Base-by-base conservation (phyloP, 2,797 vertebrate genomes). In the Onychomys leucogaster region DNA sequence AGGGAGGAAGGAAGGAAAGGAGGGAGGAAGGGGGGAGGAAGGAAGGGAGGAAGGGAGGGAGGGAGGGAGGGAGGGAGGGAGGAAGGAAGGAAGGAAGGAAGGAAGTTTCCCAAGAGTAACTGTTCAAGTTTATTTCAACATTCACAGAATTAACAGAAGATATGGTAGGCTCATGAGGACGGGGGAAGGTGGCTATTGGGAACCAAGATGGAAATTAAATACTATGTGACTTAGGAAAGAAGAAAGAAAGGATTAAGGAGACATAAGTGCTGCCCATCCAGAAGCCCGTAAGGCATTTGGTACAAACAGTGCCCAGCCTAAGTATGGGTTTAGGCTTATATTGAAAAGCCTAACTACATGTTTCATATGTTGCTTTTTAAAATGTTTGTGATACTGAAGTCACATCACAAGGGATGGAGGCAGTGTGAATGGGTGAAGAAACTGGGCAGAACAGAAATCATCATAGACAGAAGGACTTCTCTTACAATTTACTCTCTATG, bases 331-430 rank as follows among this genome's bases (percentile, higher is more conserved):
- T 88, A 95, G 75, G 41, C n/a, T 95, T n/a, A 29, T 46, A 29
- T 32, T 94, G 3, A 69, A 61, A 91, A 59, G 17, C 84, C 93
- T 95, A 80, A 43, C 41, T 52, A 93, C 61, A 7, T 92, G 59
- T 75, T 96, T 93, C 55, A 77, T 43, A 91, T 89, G 89, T 89
- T 90, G 57, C 2, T 49, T 96, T 96, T 86, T 41, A 82, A 90
- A 78, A 90, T 75, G 84, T 67, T 10, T 91, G 12, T 80, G 67
- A 78, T 8, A 80, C 71, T 89, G 11, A 94, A 92, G 78, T 91
- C 73, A 63, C 32, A 43, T 41, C 55, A 80, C 83, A 95, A 77
- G 69, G 14, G 27, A 67, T 63, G 75, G 52, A 21, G 17, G 73
- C 37, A 46, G 23, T 73, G 2, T 92, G 63, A 88, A 82, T 55